Conservation (phyloP, 1,140 invertebrate genomes). For the Dryas iulia region DNA sequence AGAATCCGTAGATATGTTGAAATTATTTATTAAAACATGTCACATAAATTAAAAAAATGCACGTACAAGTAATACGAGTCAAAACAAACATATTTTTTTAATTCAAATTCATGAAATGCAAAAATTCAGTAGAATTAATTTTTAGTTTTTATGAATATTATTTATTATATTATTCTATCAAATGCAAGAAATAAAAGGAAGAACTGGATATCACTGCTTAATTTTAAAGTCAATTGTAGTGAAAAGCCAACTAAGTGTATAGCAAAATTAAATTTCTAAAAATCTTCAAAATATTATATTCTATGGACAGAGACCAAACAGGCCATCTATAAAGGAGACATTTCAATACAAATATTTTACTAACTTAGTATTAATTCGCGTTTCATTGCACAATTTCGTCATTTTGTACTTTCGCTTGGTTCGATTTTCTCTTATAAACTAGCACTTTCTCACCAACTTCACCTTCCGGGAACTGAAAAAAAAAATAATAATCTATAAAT, state of each 20-base stretch:
- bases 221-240: neutral
- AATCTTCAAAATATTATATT: neutral
- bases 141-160: too few relatives aligned
- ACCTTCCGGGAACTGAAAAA: conserved; percentile 61
- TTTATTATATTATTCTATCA: neutral
- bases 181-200: neutral
- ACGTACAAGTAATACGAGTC: too few relatives aligned
- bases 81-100: too few relatives aligned
- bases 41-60: too few relatives aligned
- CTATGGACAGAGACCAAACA: neutral
- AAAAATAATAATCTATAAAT: neutral
- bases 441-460: conserved; percentile 62
- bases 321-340: neutral
- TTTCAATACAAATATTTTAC: conserved; percentile 9
- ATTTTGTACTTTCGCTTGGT: conserved; percentile 29
- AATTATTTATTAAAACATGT: too few relatives aligned
- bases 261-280: neutral
- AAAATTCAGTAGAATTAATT: too few relatives aligned
- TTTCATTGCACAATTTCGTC: conserved; percentile 36
- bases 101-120: too few relatives aligned
- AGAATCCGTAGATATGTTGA: too few relatives aligned
- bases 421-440: conserved; percentile 44
- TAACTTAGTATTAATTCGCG: conserved; percentile 11
- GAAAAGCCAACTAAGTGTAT: neutral
- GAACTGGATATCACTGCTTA: neutral